These are phyloP conservation scores for Lepidocyrtoides sp. DNA, from an alignment of 2,888 invertebrate species.

Conservation along the genomic window DNA sequence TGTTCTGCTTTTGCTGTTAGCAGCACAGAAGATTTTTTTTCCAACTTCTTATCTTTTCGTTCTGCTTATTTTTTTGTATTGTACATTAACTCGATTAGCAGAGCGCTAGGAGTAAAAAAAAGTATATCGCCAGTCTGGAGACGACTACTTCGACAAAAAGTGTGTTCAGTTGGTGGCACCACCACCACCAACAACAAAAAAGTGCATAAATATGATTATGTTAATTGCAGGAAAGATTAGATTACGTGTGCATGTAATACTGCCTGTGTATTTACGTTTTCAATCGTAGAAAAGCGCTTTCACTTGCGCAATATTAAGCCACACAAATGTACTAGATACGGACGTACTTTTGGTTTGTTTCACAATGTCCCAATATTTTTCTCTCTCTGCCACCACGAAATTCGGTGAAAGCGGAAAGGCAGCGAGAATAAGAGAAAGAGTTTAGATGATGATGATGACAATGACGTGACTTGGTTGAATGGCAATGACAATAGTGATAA, in stretches of 20 bases:
- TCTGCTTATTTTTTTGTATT: conserved; percentile 3
- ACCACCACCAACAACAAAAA: not conserved
- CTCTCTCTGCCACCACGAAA: not conserved
- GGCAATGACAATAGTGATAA: conserved; percentile 25
- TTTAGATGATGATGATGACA: not conserved
- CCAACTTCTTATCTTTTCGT: not conserved
- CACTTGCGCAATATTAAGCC: conserved; percentile 24
- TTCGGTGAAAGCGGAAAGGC: not conserved
- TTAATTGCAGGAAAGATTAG: conserved; percentile 60
- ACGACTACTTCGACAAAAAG: not conserved
- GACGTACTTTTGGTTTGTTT: too few species aligned
- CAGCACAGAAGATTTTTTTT: too few species aligned
- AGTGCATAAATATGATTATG: conserved; percentile 65
- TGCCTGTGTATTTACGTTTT: too few species aligned
- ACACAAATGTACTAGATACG: too few species aligned
- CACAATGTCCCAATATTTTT: conserved; percentile 12
- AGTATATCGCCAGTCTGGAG: not conserved
- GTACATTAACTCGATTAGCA: conserved; percentile 54
- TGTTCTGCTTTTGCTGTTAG: too few species aligned
- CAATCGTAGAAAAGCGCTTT: not conserved
- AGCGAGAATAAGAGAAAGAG: not conserved
- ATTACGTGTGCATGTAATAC: conserved; percentile 38
- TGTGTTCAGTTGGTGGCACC: too few species aligned
- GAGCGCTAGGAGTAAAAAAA: conserved; percentile 5
- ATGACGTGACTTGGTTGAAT: not conserved